Percentiles rank a stretch among this genome's conserved stretches.
Evolutionary conservation across 1,140 invertebrate genomes (phyloP).

Genomic region (Drosophila orosa): DNA sequence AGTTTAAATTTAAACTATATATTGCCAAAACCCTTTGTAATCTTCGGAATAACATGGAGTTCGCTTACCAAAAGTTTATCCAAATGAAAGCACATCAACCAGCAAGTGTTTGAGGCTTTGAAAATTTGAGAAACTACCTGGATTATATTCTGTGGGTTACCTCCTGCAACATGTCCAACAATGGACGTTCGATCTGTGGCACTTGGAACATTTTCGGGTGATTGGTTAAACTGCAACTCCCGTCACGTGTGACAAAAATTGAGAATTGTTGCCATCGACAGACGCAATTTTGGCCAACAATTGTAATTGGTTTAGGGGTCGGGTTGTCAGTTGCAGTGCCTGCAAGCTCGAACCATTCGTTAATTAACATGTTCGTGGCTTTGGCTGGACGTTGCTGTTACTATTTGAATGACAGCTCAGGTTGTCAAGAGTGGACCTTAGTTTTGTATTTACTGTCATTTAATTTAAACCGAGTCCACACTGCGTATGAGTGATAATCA

Average conservation of each 20-base stretch:
- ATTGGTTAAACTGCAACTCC: constrained; percentile 4
- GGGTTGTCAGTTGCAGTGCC: constrained; percentile 13
- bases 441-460: not conserved
- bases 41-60: not conserved
- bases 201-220: constrained; percentile 38
- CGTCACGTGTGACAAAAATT: constrained; percentile 63
- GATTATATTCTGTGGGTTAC: constrained; percentile 17
- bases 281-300: constrained; percentile 56
- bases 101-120: not conserved
- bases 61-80: not conserved
- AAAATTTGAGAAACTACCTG: constrained; percentile 9
- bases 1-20: not conserved
- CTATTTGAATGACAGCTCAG: constrained; percentile 7
- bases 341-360: constrained; percentile 24
- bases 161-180: constrained; percentile 10
- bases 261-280: constrained; percentile 59
- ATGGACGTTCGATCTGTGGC: constrained; percentile 60
- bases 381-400: not conserved
- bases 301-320: constrained; percentile 67
- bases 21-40: not conserved
- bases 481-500: constrained; percentile 1
- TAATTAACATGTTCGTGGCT: constrained; percentile 68
- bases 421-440: constrained; percentile 17
- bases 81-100: not conserved
- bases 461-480: not conserved